These are phyloP conservation scores for Agrilus planipennis DNA, from an alignment of 1,140 invertebrate genomes.

Conservation along the genomic window DNA sequence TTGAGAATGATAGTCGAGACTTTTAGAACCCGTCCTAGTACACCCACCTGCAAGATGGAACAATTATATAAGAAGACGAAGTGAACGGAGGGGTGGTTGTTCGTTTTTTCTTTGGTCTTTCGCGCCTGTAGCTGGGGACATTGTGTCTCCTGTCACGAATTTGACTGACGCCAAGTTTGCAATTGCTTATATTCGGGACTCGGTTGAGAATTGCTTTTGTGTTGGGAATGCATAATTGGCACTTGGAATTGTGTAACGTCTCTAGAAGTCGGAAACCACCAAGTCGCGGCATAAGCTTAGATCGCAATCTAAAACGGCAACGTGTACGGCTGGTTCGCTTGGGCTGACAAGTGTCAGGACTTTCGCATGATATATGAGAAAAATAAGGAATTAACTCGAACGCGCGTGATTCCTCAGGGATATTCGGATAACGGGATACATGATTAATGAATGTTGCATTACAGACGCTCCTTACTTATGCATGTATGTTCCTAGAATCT, in stretches of 20 bases:
- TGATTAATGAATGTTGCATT: constrained; percentile 30
- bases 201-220: constrained; percentile 21
- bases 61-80: too few relatives aligned
- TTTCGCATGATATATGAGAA: constrained; percentile 29
- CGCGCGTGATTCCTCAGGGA: constrained; percentile 15
- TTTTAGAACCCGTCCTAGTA: too few relatives aligned
- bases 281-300: too few relatives aligned
- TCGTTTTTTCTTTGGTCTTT: too few relatives aligned
- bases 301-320: constrained; percentile 18
- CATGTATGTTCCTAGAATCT: constrained; percentile 25
- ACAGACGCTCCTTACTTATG: constrained; percentile 26
- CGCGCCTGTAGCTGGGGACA: constrained; percentile 11
- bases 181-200: constrained; percentile 18
- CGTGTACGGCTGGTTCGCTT: constrained; percentile 15
- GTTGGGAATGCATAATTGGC: constrained; percentile 24
- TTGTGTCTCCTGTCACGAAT: constrained; percentile 12
- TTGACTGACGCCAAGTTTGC: constrained; percentile 18
- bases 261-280: too few relatives aligned
- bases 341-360: constrained; percentile 25
- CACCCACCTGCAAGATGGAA: too few relatives aligned
- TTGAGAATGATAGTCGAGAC: too few relatives aligned
- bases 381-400: constrained; percentile 27
- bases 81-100: too few relatives aligned
- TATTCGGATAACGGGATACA: constrained; percentile 24
- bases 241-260: constrained; percentile 19